Base-by-base conservation (phyloP, 2,113 vertebrate genomes). In the Nettapus auritus region DNA sequence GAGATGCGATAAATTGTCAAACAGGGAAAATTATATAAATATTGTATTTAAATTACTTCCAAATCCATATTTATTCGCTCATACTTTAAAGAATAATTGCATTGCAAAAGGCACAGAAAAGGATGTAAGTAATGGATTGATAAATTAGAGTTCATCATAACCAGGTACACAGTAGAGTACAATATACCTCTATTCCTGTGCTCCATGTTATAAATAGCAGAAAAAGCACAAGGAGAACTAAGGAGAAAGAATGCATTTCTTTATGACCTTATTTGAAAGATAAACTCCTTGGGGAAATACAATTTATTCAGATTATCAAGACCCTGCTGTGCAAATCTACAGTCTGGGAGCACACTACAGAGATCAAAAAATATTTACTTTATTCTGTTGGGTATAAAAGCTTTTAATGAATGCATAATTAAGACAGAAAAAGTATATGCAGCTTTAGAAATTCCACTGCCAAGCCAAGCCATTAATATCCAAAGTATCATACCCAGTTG, bases 321-420 rank as follows among this genome's bases (percentile, higher is more conserved):
- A 98, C 97, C 98, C 98, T 98, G 98, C 98, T 98, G 98, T 98
- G 98, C 98, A 98, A 98, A 98, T 98, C 98, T 98, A 98, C 98
- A 98, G 97, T 98, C 98, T 98, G 98, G 98, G 98, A 98, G 98
- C 98, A 98, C 96, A 98, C 98, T 98, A 98, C 95, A 48, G 98
- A 98, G 98, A 98, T 98, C 98, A 98, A 98, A 98, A 98, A 98
- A 98, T 98, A 98, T 98, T 98, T 98, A 98, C 98, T 98, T 98
- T 98, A 98, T 98, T 98, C 98, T 98, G 97, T 98, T 98, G 98
- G 98, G 98, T 98, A 98, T 98, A 98, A 98, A 98, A 98, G 98
- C 98, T 98, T 98, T 98, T 98, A 98, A 98, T 98, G 98, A 98
- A 98, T 98, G 98, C 97, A 98, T 98, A 98, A 98, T 98, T 98